Evolutionary conservation across 2,113 vertebrate genomes (phyloP).

Genomic region (Falcunculus frontatus): DNA sequence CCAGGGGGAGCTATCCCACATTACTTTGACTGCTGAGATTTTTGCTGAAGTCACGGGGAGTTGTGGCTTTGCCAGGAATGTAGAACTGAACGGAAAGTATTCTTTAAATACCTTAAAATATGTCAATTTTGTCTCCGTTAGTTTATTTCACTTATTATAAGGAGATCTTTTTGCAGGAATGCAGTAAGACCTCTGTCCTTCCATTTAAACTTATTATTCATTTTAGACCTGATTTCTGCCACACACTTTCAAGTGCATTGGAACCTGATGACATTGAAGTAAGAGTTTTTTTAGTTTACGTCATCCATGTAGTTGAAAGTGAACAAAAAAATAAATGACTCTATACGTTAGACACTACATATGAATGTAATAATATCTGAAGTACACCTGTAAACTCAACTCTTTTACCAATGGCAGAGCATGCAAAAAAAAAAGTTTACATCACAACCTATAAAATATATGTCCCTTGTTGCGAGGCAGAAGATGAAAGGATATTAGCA

Average conservation of each 20-base stretch:
- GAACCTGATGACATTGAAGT: conserved; percentile 13
- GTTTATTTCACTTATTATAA: background rate
- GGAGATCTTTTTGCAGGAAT: background rate
- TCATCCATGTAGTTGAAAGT: background rate
- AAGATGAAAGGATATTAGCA: background rate
- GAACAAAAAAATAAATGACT: conserved; percentile 24
- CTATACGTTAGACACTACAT: background rate
- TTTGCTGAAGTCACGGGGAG: background rate
- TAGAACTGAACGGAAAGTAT: background rate
- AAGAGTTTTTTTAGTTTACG: background rate
- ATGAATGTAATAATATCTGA: background rate
- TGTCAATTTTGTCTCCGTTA: background rate
- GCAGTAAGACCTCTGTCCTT: background rate
- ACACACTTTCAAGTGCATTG: background rate
- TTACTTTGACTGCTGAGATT: background rate
- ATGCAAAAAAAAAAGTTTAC: background rate
- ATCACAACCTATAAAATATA: background rate
- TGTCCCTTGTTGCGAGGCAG: background rate
- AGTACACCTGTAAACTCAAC: background rate
- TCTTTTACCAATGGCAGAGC: background rate
- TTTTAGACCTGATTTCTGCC: conserved; percentile 44
- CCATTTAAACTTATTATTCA: background rate
- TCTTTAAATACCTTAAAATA: conserved; percentile 1
- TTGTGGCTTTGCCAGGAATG: background rate
- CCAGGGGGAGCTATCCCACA: background rate